These are phyloP conservation scores for Cossypha polioptera DNA, from an alignment of 2,797 vertebrate species.

Conservation along the genomic window DNA sequence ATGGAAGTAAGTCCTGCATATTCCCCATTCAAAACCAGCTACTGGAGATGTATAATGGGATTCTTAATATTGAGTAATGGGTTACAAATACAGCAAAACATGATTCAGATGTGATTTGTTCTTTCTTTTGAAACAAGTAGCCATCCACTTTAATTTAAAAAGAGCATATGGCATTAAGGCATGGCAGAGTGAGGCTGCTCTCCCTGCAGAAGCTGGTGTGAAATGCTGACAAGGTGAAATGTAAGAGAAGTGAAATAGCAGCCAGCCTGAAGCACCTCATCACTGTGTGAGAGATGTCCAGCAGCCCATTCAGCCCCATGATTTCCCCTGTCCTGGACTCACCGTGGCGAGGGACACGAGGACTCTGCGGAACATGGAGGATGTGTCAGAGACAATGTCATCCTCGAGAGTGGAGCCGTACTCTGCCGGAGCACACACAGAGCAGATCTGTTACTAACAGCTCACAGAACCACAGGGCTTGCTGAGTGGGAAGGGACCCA, in stretches of 20 bases:
- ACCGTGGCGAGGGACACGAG: conserved; percentile 91
- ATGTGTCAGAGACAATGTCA: conserved; percentile 88
- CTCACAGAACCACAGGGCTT: neutral
- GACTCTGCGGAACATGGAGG: conserved; percentile 91
- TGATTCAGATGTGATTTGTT: neutral
- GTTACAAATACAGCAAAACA: neutral
- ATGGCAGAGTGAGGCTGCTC: neutral
- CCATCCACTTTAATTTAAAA: neutral
- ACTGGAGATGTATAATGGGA: neutral
- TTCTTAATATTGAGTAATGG: neutral
- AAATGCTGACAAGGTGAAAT: neutral
- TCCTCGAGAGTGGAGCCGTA: conserved; percentile 84
- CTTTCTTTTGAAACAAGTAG: neutral
- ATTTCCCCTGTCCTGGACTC: conserved; percentile 29
- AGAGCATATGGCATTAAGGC: neutral
- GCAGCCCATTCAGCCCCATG: neutral
- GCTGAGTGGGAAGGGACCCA: neutral
- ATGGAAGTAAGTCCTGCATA: neutral
- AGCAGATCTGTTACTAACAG: neutral
- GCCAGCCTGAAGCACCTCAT: neutral
- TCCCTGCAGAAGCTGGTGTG: neutral
- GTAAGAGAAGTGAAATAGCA: neutral
- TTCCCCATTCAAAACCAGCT: neutral
- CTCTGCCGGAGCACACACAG: conserved; percentile 72
- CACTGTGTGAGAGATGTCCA: neutral